A percentile compares a stretch with the other conserved stretches of the same genome.
Evolutionary conservation across 2,888 invertebrate species (phyloP).

Genomic region (Cybosia mesomella): DNA sequence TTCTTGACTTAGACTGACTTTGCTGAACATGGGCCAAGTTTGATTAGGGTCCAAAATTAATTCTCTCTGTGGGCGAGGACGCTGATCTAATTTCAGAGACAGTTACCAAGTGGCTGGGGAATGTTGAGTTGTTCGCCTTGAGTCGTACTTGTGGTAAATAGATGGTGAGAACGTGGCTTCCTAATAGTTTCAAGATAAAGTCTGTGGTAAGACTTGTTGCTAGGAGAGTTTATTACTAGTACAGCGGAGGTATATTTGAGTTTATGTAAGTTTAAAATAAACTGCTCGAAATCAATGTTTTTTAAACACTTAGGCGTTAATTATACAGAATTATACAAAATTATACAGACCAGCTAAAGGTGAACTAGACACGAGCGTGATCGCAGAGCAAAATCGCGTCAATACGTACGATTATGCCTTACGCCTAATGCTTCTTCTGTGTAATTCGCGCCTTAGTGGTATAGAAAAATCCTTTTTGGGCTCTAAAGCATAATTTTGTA

Average conservation of each 20-base stretch:
- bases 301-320: too few relatives aligned
- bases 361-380: too few relatives aligned
- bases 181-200: constrained; percentile 21
- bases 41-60: constrained; percentile 78
- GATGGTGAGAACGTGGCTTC: constrained; percentile 23
- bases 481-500: too few relatives aligned
- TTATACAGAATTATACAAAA: too few relatives aligned
- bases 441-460: too few relatives aligned
- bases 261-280: background rate
- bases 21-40: constrained; percentile 65
- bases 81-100: constrained; percentile 68
- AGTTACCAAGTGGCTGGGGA: constrained; percentile 66
- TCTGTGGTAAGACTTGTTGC: constrained; percentile 11
- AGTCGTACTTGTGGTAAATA: constrained; percentile 33
- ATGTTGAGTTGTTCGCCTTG: constrained; percentile 49
- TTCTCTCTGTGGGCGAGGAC: constrained; percentile 66
- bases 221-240: background rate
- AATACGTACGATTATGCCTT: too few relatives aligned
- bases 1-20: constrained; percentile 58
- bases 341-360: too few relatives aligned
- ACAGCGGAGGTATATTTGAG: background rate
- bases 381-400: too few relatives aligned
- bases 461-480: too few relatives aligned
- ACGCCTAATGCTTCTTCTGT: too few relatives aligned
- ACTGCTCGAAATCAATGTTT: too few relatives aligned